These are phyloP conservation scores for Forbesichthys agassizii DNA, from an alignment of 2,113 vertebrate species.

Conservation along the genomic window DNA sequence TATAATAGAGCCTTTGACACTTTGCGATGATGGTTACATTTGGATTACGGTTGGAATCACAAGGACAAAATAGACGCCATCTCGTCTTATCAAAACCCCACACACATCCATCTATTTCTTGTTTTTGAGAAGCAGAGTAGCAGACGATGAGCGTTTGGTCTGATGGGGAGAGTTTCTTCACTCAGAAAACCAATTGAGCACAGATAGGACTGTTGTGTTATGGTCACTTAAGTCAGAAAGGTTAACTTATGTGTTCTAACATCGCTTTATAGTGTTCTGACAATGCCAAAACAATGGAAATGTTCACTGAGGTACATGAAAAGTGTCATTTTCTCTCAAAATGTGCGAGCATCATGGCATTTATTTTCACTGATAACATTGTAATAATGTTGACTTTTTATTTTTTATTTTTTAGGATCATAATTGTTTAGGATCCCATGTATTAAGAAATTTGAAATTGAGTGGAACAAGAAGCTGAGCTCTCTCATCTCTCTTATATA, in stretches of 20 bases:
- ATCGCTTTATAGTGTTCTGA: neutral
- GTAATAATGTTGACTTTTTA: no score
- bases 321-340: no score
- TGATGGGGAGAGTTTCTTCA: neutral
- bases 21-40: neutral
- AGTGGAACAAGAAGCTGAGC: no score
- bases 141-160: neutral
- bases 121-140: neutral
- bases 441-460: no score
- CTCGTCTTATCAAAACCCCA: neutral
- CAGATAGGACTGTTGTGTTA: neutral
- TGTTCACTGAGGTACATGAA: neutral
- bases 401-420: no score
- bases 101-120: neutral
- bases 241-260: conserved; percentile 4
- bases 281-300: neutral
- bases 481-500: no score
- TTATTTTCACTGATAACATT: no score
- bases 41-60: neutral
- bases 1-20: neutral
- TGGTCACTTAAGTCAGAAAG: neutral
- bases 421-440: no score
- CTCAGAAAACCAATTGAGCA: neutral
- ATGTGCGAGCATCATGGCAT: no score
- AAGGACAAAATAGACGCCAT: neutral